These are phyloP conservation scores for Petrolisthes manimaculis DNA, from an alignment of 2,888 invertebrate species.

Conservation along the genomic window DNA sequence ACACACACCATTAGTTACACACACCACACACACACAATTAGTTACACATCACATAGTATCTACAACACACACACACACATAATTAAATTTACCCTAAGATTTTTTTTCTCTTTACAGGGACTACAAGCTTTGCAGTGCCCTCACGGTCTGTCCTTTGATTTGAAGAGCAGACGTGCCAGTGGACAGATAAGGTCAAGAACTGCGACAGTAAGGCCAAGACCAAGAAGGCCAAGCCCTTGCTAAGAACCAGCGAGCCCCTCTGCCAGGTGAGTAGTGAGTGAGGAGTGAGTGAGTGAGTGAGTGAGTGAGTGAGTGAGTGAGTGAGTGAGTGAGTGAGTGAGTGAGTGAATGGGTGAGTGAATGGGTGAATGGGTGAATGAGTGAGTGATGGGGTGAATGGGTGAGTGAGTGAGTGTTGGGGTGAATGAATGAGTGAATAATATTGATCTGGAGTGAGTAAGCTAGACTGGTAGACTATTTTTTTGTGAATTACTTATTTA, in stretches of 20 bases:
- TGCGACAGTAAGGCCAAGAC: slow-evolving; percentile 91
- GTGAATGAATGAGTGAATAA: background rate
- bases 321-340: background rate
- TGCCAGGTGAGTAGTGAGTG: slow-evolving; percentile 73
- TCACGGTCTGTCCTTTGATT: slow-evolving; percentile 91
- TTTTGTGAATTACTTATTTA: too few species aligned
- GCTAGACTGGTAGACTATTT: too few species aligned
- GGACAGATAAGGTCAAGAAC: slow-evolving; percentile 94
- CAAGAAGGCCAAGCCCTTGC: slow-evolving; percentile 85
- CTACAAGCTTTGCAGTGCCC: slow-evolving; percentile 93
- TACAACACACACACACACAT: too few species aligned
- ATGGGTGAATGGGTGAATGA: background rate
- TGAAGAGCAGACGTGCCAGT: slow-evolving; percentile 94
- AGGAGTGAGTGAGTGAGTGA: background rate
- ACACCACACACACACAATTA: slow-evolving; percentile 1
- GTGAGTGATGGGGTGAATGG: background rate
- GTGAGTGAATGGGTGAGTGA: background rate
- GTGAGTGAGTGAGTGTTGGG: background rate
- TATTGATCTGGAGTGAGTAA: too few species aligned
- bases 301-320: background rate
- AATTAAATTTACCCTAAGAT: too few species aligned
- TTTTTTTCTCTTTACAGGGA: slow-evolving; percentile 75
- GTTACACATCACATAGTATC: background rate
- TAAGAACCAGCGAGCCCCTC: slow-evolving; percentile 90
- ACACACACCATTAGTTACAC: background rate